Evolutionary conservation across 2,113 vertebrate genomes (phyloP).

Genomic region (Hypanus sabinus): DNA sequence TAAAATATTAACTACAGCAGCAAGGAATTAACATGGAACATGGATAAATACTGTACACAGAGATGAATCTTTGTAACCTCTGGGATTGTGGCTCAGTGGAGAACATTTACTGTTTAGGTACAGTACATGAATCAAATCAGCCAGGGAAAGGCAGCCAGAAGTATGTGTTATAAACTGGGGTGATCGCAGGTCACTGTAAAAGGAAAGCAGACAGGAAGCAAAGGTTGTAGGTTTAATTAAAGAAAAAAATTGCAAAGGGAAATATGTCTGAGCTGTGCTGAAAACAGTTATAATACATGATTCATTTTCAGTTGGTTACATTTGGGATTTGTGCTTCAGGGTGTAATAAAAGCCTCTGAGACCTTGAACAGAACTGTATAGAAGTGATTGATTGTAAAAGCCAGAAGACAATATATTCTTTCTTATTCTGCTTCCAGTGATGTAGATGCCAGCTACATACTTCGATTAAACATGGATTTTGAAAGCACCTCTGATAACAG

Average conservation of each 20-base stretch:
- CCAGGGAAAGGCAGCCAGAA: neutral
- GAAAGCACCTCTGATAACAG: neutral
- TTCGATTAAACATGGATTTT: neutral
- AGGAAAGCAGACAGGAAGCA: neutral
- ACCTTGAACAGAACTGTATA: neutral
- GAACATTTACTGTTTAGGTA: neutral
- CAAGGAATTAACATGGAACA: neutral
- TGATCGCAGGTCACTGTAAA: neutral
- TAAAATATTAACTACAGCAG: neutral
- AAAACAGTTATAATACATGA: neutral
- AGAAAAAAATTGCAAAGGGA: neutral
- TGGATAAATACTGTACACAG: neutral
- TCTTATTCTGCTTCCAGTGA: neutral
- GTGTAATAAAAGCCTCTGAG: neutral
- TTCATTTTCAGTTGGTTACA: neutral
- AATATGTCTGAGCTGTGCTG: neutral
- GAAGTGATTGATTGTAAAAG: neutral
- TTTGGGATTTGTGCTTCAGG: conserved; percentile 12
- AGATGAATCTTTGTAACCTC: neutral
- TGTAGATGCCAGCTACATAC: neutral
- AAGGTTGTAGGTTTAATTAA: neutral
- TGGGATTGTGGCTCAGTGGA: neutral
- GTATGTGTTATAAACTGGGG: neutral
- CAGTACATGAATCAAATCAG: neutral
- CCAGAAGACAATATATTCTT: neutral